Evolutionary conservation across 2,888 invertebrate species (phyloP), one percentile per base, ranked within the genome.

Genomic region (Agrotis ipsilon): DNA sequence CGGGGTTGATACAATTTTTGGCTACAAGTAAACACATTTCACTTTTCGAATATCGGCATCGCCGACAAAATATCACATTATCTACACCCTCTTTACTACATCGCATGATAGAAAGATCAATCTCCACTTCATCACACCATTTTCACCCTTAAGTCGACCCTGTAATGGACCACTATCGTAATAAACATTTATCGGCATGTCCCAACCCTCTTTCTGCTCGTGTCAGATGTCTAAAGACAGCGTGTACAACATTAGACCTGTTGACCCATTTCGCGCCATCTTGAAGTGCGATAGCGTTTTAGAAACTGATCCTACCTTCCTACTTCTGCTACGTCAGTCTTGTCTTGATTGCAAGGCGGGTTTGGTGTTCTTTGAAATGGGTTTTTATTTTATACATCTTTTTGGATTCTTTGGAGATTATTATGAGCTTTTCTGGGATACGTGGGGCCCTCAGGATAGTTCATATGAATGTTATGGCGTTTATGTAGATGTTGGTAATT

Each of bases 131-230:
- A 39, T 39, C 39, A 19, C 18, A 19, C 45, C 27, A 61, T 71
- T 62, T 52, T 58, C 39, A 48, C 19, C 18, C 49, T 59, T 3
- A 63, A 49, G 19, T 32, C 67, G 46, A 46, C 51, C 46, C 18
- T 9, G 19, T 68, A 71, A 75, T 49, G 54, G 51, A 67, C 43
- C 62, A 45, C 24, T 72, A 63, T 51, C 61, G 55, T 68, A 68
- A 80, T 64, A 75, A 81, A 81, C 57, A 61, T 77, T 83, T 77
- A 76, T 83, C 72, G 82, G 69, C 78, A 55, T 18, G 45, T 78
- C 51, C 52, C 78, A 70, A 52, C 82, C 82, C 74, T 78, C 45
- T 49, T 49, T 45, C n/a, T 55, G 32, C n/a, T 52, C 80, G 80
- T 82, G 60, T 73, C 66, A 57, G 60, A 66, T 59, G 71, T 78